These are phyloP conservation scores for Hololepta plana DNA, from an alignment of 2,888 invertebrate species.

Conservation along the genomic window DNA sequence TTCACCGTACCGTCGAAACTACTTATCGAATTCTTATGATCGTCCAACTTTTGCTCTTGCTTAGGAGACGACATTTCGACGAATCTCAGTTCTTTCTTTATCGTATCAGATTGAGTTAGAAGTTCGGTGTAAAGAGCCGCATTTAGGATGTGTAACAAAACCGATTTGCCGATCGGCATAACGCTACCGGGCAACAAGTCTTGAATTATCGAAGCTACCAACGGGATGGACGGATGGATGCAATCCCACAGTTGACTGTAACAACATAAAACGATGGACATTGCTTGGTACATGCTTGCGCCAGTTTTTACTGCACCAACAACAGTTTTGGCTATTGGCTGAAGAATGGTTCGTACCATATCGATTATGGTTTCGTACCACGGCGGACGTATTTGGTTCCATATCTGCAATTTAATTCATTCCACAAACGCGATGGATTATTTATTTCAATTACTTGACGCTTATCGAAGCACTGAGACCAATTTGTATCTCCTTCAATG, in stretches of 20 bases:
- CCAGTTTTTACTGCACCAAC: conserved; percentile 54
- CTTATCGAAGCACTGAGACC: conserved; percentile 59
- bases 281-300: conserved; percentile 65
- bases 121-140: conserved; percentile 50
- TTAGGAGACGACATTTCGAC: conserved; percentile 5
- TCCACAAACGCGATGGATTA: not conserved
- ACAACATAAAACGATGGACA: conserved; percentile 54
- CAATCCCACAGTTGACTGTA: conserved; percentile 52
- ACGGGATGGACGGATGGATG: conserved; percentile 38
- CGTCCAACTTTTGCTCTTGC: conserved; percentile 4
- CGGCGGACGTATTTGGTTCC: conserved; percentile 63
- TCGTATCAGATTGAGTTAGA: conserved; percentile 30
- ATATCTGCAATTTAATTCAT: conserved; percentile 35
- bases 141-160: conserved; percentile 51
- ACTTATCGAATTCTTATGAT: conserved; percentile 13
- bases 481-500: conserved; percentile 35
- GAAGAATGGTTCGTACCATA: conserved; percentile 40
- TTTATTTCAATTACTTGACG: conserved; percentile 45
- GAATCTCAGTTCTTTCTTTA: conserved; percentile 14
- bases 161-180: conserved; percentile 46
- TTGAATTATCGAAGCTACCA: conserved; percentile 37
- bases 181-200: conserved; percentile 51
- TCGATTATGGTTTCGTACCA: conserved; percentile 58
- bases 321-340: conserved; percentile 46
- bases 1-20: conserved; percentile 15